Evolutionary conservation across 2,113 vertebrate genomes (phyloP), one percentile per base, ranked within the genome.

Genomic region (Willisornis vidua): DNA sequence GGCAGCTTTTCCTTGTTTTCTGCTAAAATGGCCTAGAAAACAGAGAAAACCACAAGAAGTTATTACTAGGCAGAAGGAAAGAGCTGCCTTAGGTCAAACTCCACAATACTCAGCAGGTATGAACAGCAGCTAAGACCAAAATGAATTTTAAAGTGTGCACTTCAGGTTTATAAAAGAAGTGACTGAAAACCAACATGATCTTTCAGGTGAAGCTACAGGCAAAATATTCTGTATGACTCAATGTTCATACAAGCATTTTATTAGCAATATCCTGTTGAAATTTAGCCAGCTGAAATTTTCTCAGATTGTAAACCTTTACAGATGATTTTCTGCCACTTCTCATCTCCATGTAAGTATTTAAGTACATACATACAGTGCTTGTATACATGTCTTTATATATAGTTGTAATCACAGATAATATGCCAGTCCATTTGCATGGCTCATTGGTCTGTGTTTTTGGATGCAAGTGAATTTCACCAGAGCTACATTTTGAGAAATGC

Each of bases 1-100:
- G 99, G 99, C 83, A 99, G 97, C 29, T 91, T 97, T 93, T 99
- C 99, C 81, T 98, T 98, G 97, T 99, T 99, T 88, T 99, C 98
- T 54, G 87, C 91, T 74, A 98, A 82, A 87, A 99, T 98, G 55
- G 97, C 97, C 99, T 99, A 19, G 80, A 92, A 66, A 63, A 74
- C 28, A 35, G 1, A 73, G 11, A 72, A 72, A 14, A 41, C 13
- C 55, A 74, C 4, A 79, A 8, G 19, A 70, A 75, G 41, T 87
- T 89, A 94, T 48, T n/a, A 46, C 5, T 4, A 57, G 43, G 19
- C 31, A 87, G 43, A 88, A 61, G 43, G 48, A 45, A 31, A 6
- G 11, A 85, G 25, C 43, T 80, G 73, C 28, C 28, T 79, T 57
- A 41, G 14, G 29, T 85, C 63, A 85, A 76, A 59, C 28, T 39